Evolutionary conservation across 2,797 vertebrate genomes (phyloP), one percentile per base, ranked within the genome.

Genomic region (Falco columbarius): DNA sequence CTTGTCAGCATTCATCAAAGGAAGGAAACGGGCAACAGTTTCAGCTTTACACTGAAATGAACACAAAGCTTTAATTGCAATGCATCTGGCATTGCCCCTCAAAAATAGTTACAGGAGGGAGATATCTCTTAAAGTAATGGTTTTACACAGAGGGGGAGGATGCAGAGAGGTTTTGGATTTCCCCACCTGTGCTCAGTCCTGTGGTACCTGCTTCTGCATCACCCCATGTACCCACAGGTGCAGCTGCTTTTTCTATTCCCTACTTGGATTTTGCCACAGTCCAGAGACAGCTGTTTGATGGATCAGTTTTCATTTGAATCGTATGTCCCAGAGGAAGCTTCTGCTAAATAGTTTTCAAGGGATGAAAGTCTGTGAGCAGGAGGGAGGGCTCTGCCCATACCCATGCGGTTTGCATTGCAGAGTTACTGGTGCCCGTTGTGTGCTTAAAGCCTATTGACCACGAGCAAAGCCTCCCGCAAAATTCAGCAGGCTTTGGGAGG

Each of bases 181-280:
- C 29, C 46, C 36, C 56, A 5, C 16, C 23, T 6, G 58, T 3
- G 30, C 59, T 13, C 14, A n/a, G 21, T 27, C 8, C 3, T 19
- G 54, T 3, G 9, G 52, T 23, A 26, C 38, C 30, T 20, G 22
- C 30, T 29, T 22, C 54, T 46, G 56, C 44, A 23, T 20, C 56
- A 9, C 44, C 42, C 42, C 42, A 44, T 44, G 42, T 44, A 18
- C 42, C 42, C 42, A 8, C 42, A 44, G 42, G 18, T 44, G 18
- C 44, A 17, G 7, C 54, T 10, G 24, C 77, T 74, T 46, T 44
- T 27, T 30, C n/a, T 32, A 5, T 24, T 34, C 62, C 21, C 2
- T 14, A 4, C 75, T 36, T 1, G 0, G 0, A 8, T 16, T 73
- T 34, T 49, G 51, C 32, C 62, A 6, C 18, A 2, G 47, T 20